Base-by-base conservation (phyloP, 1,140 invertebrate genomes). In the Habropoda laboriosa region DNA sequence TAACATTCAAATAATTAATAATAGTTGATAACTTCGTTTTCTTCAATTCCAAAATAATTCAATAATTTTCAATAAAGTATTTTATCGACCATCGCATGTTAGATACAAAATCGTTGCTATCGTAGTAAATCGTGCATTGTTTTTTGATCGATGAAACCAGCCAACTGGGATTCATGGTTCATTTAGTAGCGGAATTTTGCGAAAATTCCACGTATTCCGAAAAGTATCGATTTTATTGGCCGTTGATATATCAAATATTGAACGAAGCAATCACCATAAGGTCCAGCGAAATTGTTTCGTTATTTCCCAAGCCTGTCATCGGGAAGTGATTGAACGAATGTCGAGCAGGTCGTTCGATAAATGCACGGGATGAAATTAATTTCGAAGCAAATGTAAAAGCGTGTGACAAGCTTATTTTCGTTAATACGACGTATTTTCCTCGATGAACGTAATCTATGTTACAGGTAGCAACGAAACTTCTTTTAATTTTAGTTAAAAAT, bases 231-330 rank as follows among this genome's bases (percentile, higher is more conserved):
- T 30, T 47, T 60, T 55, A 66, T 66, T 42, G 8, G 7, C 13
- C 57, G 32, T 72, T 57, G 57, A 63, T 81, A 79, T 87, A 89
- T 89, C 80, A 88, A 80, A 89, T 90, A 91, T 90, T 88, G 84
- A 89, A 91, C 91, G 87, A 89, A 89, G 81, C 88, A 87, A 91
- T 91, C 85, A 87, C 66, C 83, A 86, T 66, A 67, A 76, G 51
- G 40, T 72, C 55, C 63, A 13, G 30, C 57, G 75, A 66, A 79
- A 79, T 84, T 60, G 53, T 67, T 60, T 71, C 61, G 55, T 83
- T 83, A 83, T 82, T 67, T 53, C 35, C 73, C 53, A 24, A 32
- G 7, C 42, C 57, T 57, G 81, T 64, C 76, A 57, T 27, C 68
- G 67, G 42, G n/a, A 64, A 73, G 49, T 74, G 80, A 84, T 84